phyloP scores from a whole-genome alignment of 2,113 vertebrate species.

The Pseudopodoces humilis region DNA sequence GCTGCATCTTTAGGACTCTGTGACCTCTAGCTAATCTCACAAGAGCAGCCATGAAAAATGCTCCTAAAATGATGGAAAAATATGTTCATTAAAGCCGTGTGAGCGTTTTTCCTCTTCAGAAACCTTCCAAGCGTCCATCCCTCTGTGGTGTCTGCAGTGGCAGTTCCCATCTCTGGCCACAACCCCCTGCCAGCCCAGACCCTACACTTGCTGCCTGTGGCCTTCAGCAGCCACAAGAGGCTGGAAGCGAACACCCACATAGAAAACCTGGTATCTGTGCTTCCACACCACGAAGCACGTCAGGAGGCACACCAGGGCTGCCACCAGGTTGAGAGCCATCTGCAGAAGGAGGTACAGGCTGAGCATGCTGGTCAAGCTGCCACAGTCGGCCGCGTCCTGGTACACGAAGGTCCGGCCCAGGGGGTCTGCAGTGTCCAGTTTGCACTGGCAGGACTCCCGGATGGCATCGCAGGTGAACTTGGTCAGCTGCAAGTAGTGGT shows the following conservation, averaged over 20 bases:
- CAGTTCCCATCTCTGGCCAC: not conserved
- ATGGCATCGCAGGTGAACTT: slow-evolving; percentile 74
- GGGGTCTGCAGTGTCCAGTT: slow-evolving; percentile 78
- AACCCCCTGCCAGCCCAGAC: not conserved
- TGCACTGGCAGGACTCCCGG: slow-evolving; percentile 80
- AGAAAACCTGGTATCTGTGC: slow-evolving; percentile 95
- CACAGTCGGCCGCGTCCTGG: slow-evolving; percentile 77
- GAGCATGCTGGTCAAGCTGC: slow-evolving; percentile 77
- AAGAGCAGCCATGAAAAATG: not conserved
- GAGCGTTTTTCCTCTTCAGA: not conserved
- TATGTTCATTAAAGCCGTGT: not conserved
- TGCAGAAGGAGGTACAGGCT: slow-evolving; percentile 86
- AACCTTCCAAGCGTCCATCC: not conserved
- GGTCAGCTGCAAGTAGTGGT: slow-evolving; percentile 82
- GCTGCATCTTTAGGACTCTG: not conserved
- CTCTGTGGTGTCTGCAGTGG: accelerated
- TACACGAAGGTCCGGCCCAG: slow-evolving; percentile 88
- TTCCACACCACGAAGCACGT: slow-evolving; percentile 96
- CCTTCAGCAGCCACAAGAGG: slow-evolving; percentile 48
- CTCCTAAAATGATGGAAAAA: not conserved
- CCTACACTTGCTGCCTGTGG: slow-evolving; percentile 81
- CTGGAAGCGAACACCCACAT: slow-evolving; percentile 79
- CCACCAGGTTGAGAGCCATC: slow-evolving; percentile 84
- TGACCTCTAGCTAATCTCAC: not conserved
- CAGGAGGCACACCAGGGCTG: slow-evolving; percentile 82